Base-by-base conservation (phyloP, 2,888 invertebrate species). In the Pycnomerus fuliginosus region DNA sequence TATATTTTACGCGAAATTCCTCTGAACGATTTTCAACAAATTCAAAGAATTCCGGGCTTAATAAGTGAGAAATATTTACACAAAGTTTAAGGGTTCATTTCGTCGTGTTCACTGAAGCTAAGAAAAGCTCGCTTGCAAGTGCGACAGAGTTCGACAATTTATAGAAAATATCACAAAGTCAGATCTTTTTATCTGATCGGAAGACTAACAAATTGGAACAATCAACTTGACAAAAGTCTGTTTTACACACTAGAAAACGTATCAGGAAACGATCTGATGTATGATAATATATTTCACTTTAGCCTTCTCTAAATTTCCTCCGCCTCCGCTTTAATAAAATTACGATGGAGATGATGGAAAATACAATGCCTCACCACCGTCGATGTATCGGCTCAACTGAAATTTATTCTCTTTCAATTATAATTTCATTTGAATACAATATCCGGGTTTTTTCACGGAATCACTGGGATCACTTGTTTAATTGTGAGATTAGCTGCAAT, bases 111-210 rank as follows among this genome's bases (percentile, higher is more conserved):
- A n/a, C n/a, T n/a, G n/a, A n/a, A n/a, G n/a, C n/a, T n/a, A n/a
- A n/a, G n/a, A n/a, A 15, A 31, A 14, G 22, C 16, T 36, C 17
- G 10, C 42, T 31, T 29, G 30, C 25, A 44, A 25, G 34, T 33
- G 33, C 11, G 5, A 11, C 16, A 44, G 23, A 38, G 27, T 32
- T 39, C 43, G 28, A 43, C 34, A 48, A 48, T 43, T 39, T 34
- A 43, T 43, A 34, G 39, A 38, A 47, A 42, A 38, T 47, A 47
- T 43, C 42, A 42, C 34, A 43, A 43, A 43, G 42, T 42, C 38
- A 42, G 42, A 47, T 47, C 47, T 47, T 42, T 42, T 37, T 42
- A 47, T 47, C 47, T 29, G 43, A 43, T 43, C 47, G 47, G 35
- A 42, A 39, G 34, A 39, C 43, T 48, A 43, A 48, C 43, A 48